Evolutionary conservation across 2,113 vertebrate species (phyloP).

Genomic region (Blennius ocellaris): DNA sequence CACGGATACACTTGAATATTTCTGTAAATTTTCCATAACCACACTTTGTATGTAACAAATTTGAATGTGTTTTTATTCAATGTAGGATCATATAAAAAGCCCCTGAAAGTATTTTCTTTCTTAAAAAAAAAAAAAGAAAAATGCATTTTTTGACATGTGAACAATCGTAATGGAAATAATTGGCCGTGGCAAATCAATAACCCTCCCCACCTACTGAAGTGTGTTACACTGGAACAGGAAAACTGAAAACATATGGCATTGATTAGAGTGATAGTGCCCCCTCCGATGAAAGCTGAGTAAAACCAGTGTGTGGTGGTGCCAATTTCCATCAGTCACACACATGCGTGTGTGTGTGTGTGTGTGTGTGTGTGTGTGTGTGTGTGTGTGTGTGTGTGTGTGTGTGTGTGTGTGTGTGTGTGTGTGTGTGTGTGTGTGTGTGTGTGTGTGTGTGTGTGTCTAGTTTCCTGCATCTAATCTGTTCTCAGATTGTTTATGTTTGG

Average conservation of each 20-base stretch:
- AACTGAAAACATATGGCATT: background rate
- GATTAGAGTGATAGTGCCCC: slow-evolving; percentile 7
- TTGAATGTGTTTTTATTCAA: slow-evolving; percentile 1
- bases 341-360: too few relatives aligned
- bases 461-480: slow-evolving; percentile 27
- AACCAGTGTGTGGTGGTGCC: slow-evolving; percentile 1
- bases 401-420: too few relatives aligned
- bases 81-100: background rate
- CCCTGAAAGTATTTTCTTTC: background rate
- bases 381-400: too few relatives aligned
- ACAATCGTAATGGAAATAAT: background rate
- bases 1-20: too few relatives aligned
- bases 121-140: too few relatives aligned
- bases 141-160: background rate
- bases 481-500: slow-evolving; percentile 34
- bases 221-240: background rate
- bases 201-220: background rate
- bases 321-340: slow-evolving; percentile 8
- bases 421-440: too few relatives aligned
- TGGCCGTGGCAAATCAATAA: background rate
- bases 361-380: too few relatives aligned
- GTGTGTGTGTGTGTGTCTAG: background rate
- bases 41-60: background rate
- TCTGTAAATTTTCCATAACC: background rate
- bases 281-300: background rate